These are phyloP conservation scores for Malthinus seriepunctatus DNA, from an alignment of 2,888 invertebrate genomes.

Conservation along the genomic window DNA sequence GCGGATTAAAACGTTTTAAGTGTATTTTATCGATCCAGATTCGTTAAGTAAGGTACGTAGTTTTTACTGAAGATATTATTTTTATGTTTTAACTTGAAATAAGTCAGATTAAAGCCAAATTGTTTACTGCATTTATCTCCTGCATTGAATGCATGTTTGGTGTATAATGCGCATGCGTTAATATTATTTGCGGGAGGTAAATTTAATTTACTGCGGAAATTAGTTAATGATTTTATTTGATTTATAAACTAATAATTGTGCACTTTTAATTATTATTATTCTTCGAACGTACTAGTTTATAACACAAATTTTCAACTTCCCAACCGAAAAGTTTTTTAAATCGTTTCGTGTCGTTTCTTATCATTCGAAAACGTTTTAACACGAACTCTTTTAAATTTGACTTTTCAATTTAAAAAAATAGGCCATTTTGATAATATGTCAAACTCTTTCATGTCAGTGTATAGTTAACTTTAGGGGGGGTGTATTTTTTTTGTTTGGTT, in stretches of 20 bases:
- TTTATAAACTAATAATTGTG: not conserved
- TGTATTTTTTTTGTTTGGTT: too few relatives aligned
- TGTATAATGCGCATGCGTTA: conserved; percentile 41
- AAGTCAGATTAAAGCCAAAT: conserved; percentile 32
- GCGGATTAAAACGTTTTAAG: conserved; percentile 24
- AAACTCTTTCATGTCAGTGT: too few relatives aligned
- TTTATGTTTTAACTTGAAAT: conserved; percentile 38
- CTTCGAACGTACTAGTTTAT: too few relatives aligned
- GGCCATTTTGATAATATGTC: too few relatives aligned
- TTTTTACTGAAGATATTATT: conserved; percentile 38
- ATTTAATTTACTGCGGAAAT: conserved; percentile 16
- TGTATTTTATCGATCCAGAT: conserved; percentile 13
- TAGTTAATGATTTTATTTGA: conserved; percentile 1
- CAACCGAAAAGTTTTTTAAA: too few relatives aligned
- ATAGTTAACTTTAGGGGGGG: too few relatives aligned
- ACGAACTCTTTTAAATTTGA: too few relatives aligned
- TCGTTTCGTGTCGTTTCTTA: too few relatives aligned
- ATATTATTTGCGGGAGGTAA: conserved; percentile 32
- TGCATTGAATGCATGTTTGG: conserved; percentile 48
- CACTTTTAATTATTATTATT: not conserved
- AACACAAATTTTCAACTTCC: too few relatives aligned
- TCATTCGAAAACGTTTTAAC: too few relatives aligned
- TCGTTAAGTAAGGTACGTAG: conserved; percentile 19
- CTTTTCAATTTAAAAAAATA: too few relatives aligned
- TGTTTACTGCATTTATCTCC: conserved; percentile 38